Evolutionary conservation across 2,888 invertebrate species (phyloP).

Genomic region (Steinernema carpocapsae): DNA sequence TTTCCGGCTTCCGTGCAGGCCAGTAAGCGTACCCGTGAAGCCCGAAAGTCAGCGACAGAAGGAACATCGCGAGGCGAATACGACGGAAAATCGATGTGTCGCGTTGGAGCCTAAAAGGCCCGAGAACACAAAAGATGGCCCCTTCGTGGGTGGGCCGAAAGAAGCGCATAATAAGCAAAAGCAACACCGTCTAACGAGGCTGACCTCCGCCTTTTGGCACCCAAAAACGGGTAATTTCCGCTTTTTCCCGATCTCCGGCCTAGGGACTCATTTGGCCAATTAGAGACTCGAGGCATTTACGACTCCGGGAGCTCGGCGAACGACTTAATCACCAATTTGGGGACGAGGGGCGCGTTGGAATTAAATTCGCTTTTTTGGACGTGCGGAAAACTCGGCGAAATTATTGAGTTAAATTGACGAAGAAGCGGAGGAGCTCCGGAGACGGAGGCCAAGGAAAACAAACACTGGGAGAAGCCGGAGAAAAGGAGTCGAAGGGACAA

Average conservation of each 20-base stretch:
- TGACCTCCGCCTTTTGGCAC: background rate
- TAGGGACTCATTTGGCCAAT: background rate
- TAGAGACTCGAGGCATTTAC: constrained; percentile 5
- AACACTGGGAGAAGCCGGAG: background rate
- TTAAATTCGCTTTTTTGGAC: background rate
- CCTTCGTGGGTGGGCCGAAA: constrained; percentile 6
- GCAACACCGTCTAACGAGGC: no score
- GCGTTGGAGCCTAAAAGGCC: background rate
- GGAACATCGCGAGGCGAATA: background rate
- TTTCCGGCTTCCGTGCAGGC: no score
- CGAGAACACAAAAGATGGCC: background rate
- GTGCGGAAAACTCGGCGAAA: constrained; percentile 1
- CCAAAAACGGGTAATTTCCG: background rate
- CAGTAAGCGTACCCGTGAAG: no score
- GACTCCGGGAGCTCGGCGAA: background rate
- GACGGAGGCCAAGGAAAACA: background rate
- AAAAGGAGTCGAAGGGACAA: background rate
- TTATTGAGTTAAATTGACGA: background rate
- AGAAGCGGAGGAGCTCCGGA: background rate
- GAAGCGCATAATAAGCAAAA: background rate
- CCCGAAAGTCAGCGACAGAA: background rate
- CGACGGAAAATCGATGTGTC: constrained; percentile 20
- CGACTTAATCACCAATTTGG: constrained; percentile 23
- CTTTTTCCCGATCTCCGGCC: background rate
- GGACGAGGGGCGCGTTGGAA: background rate